These are phyloP conservation scores for Steinernema scapterisci DNA, from an alignment of 2,888 invertebrate species.

Conservation along the genomic window DNA sequence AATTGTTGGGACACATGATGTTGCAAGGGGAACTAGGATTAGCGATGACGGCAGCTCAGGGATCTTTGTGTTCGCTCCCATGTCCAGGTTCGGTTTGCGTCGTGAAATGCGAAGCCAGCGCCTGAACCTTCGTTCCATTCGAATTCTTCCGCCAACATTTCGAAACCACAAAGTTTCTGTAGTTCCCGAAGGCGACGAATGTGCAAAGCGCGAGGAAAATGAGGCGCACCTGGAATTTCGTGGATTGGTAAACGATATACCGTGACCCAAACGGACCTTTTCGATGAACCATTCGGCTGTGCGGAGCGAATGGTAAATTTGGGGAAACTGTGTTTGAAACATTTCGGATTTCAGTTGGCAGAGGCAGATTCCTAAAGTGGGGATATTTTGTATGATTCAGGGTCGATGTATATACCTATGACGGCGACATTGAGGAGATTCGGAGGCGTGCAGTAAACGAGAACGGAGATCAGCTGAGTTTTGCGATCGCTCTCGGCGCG, in stretches of 20 bases:
- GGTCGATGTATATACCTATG: neutral
- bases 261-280: neutral
- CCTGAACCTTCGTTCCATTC: neutral
- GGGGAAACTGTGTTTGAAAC: neutral
- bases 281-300: slow-evolving; percentile 8
- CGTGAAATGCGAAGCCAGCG: neutral
- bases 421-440: neutral
- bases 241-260: neutral
- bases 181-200: neutral
- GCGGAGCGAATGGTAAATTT: neutral
- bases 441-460: slow-evolving; percentile 6
- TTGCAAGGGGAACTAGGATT: no score
- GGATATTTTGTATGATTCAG: neutral
- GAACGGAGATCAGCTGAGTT: neutral
- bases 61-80: no score
- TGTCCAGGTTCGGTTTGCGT: neutral
- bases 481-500: neutral
- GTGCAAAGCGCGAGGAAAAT: neutral
- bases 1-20: neutral
- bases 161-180: neutral
- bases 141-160: neutral
- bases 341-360: neutral
- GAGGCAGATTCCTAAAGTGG: neutral
- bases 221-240: neutral
- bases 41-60: no score